Evolutionary conservation across 2,797 vertebrate species (phyloP).

Genomic region (Sparidentex hasta): DNA sequence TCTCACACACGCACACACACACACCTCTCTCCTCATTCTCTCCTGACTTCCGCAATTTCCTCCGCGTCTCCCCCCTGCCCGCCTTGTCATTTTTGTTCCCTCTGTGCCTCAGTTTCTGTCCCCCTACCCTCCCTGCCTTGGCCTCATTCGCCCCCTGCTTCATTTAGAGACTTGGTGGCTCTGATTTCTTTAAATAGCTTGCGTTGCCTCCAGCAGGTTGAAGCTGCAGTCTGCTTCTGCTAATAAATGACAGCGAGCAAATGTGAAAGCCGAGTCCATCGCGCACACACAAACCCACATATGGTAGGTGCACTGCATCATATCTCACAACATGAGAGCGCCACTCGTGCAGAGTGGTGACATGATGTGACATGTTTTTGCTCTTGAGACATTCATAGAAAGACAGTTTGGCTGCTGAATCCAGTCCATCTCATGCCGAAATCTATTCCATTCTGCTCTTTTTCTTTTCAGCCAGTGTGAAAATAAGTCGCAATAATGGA

Average conservation of each 20-base stretch:
- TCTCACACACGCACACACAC: not conserved
- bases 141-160: constrained; percentile 58
- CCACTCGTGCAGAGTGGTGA: constrained; percentile 29
- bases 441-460: constrained; percentile 50
- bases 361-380: constrained; percentile 43
- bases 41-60: constrained; percentile 36
- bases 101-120: constrained; percentile 17
- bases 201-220: constrained; percentile 72
- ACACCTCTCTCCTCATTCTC: constrained; percentile 18
- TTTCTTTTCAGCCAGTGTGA: constrained; percentile 49
- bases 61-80: constrained; percentile 16
- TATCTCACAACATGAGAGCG: constrained; percentile 26
- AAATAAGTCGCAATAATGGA: constrained; percentile 72
- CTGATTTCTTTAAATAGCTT: constrained; percentile 79
- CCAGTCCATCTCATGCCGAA: constrained; percentile 34
- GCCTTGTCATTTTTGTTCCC: constrained; percentile 39
- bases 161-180: constrained; percentile 68
- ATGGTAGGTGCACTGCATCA: not conserved
- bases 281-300: not conserved
- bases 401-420: constrained; percentile 45
- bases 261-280: constrained; percentile 56
- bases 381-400: constrained; percentile 51
- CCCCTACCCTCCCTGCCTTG: constrained; percentile 8
- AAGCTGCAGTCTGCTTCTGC: constrained; percentile 70
- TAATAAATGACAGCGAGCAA: constrained; percentile 70